A percentile compares a stretch with the other conserved stretches of the same genome.
Evolutionary conservation across 2,888 invertebrate species (phyloP).

Genomic region (Helicoverpa assulta): DNA sequence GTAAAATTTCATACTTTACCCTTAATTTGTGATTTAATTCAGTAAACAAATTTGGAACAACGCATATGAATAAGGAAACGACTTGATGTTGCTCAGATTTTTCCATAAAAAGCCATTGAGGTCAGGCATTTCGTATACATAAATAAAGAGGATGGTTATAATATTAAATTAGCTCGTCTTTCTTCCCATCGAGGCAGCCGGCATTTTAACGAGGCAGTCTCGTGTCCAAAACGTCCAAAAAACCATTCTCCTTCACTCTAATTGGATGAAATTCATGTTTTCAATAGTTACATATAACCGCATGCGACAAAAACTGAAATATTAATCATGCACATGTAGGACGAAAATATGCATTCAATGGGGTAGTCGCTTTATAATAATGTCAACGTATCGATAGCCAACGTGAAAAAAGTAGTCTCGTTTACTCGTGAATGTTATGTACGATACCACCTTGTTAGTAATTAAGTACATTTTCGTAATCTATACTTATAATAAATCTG

Average conservation of each 20-base stretch:
- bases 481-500: too few species aligned
- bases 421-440: neutral
- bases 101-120: slow-evolving; percentile 77
- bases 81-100: slow-evolving; percentile 57
- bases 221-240: slow-evolving; percentile 70
- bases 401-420: neutral
- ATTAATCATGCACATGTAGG: slow-evolving; percentile 22
- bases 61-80: slow-evolving; percentile 49
- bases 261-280: slow-evolving; percentile 76
- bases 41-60: slow-evolving; percentile 51
- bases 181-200: slow-evolving; percentile 75
- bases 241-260: slow-evolving; percentile 74
- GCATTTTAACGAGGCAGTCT: slow-evolving; percentile 85
- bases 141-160: slow-evolving; percentile 81
- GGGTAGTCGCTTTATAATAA: neutral
- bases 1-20: slow-evolving; percentile 6
- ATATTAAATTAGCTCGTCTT: slow-evolving; percentile 81
- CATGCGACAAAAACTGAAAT: slow-evolving; percentile 32
- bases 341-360: slow-evolving; percentile 13
- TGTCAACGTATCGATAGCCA: slow-evolving; percentile 2
- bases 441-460: neutral
- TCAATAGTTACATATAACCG: slow-evolving; percentile 44
- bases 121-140: slow-evolving; percentile 78
- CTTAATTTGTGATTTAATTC: slow-evolving; percentile 45
- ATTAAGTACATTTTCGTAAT: neutral